Percentiles rank a stretch among this genome's conserved stretches.
Evolutionary conservation across 2,113 vertebrate species (phyloP).

Genomic region (Ahaetulla prasina): DNA sequence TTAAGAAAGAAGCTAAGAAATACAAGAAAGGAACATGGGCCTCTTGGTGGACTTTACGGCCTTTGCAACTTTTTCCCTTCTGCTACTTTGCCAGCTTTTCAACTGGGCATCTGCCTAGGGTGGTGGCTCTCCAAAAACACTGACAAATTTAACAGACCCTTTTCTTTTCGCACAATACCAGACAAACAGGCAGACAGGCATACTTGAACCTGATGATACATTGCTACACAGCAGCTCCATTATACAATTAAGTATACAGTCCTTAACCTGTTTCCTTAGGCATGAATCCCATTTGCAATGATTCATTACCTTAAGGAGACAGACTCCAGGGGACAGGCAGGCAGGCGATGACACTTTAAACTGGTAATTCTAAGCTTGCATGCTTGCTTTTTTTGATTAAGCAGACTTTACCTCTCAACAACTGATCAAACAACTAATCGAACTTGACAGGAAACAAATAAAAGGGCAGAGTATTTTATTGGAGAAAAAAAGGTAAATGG

Average conservation of each 20-base stretch:
- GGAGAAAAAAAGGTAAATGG: not conserved
- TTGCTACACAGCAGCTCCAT: not conserved
- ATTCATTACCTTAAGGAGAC: not conserved
- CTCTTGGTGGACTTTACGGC: not conserved
- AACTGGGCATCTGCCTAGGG: not conserved
- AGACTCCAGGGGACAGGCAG: not conserved
- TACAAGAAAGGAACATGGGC: not conserved
- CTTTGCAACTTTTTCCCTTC: not conserved
- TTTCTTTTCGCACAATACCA: slow-evolving; percentile 1
- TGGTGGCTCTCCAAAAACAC: not conserved
- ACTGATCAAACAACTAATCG: not conserved
- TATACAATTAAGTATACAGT: not conserved
- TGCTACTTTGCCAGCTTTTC: not conserved
- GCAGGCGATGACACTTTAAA: not conserved
- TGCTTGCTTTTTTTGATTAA: not conserved
- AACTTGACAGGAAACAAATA: not conserved
- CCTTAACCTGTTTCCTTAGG: not conserved
- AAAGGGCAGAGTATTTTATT: not conserved
- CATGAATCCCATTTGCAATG: not conserved
- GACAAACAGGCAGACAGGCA: not conserved
- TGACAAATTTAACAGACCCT: not conserved
- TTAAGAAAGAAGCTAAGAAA: not conserved
- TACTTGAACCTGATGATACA: not conserved
- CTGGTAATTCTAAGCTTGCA: not conserved
- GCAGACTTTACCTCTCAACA: not conserved